Percentiles rank a stretch among this genome's conserved stretches.
Evolutionary conservation across 1,140 invertebrate species (phyloP).

Genomic region (Nixonia krombeini): DNA sequence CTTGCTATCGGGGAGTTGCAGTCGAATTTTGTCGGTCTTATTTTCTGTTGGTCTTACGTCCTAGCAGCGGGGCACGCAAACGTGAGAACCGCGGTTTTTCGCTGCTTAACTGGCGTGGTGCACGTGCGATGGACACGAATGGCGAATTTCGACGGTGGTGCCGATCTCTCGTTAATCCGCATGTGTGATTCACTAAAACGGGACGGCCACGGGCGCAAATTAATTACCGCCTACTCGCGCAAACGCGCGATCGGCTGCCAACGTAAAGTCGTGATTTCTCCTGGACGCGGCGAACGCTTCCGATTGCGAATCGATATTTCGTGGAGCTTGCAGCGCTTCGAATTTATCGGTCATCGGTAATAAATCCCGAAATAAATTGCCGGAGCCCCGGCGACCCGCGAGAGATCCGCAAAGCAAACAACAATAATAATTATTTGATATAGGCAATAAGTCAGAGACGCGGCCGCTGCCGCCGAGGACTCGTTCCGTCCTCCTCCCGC

Average conservation of each 20-base stretch:
- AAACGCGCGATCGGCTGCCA: not conserved
- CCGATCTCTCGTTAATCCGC: no score
- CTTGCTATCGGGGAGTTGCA: conserved; percentile 34
- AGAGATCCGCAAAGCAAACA: conserved; percentile 66
- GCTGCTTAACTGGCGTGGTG: no score
- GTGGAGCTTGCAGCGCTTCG: conserved; percentile 11
- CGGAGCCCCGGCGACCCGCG: conserved; percentile 53
- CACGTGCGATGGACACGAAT: conserved; percentile 6
- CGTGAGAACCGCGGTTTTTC: conserved; percentile 50
- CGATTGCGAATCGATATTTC: conserved; percentile 36
- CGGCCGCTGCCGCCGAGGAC: conserved; percentile 27
- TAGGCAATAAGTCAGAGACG: conserved; percentile 58
- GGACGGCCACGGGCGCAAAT: no score
- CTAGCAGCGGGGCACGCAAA: conserved; percentile 45
- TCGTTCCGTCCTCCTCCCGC: conserved; percentile 8
- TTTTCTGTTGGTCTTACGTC: conserved; percentile 48
- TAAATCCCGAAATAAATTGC: conserved; percentile 68
- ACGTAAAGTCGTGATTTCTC: conserved; percentile 11
- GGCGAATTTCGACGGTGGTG: no score
- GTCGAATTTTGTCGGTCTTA: conserved; percentile 51
- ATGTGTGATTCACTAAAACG: no score
- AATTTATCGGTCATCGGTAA: conserved; percentile 68
- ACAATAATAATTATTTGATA: conserved; percentile 71
- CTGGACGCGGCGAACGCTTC: conserved; percentile 11
- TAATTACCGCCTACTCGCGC: not conserved